These are phyloP conservation scores for Platycheirus rosarum DNA, from an alignment of 2,888 invertebrate species.

Conservation along the genomic window DNA sequence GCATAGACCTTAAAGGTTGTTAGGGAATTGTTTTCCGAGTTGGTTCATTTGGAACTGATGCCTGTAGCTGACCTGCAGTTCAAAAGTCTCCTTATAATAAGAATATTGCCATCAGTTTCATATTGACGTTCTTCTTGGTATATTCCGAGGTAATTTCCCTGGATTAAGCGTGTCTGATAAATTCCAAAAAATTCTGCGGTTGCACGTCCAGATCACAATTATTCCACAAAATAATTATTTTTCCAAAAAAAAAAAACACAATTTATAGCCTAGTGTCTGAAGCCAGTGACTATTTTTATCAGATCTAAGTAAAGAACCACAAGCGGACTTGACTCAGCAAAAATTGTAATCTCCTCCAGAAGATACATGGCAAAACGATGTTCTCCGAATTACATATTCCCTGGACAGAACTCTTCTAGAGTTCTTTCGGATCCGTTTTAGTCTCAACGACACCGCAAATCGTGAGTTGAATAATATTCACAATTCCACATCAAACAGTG, in stretches of 20 bases:
- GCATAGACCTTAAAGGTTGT: too few relatives aligned
- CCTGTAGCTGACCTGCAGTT: too few relatives aligned
- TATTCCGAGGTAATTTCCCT: too few relatives aligned
- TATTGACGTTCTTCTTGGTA: too few relatives aligned
- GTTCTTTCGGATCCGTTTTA: slow-evolving; percentile 1
- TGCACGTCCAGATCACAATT: too few relatives aligned
- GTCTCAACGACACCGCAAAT: neutral
- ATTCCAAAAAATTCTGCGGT: too few relatives aligned
- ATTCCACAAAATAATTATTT: too few relatives aligned
- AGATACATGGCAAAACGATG: neutral
- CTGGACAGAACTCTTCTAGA: neutral
- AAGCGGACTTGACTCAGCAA: slow-evolving; percentile 2
- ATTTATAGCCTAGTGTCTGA: neutral
- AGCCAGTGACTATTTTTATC: slow-evolving; percentile 2
- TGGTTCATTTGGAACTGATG: too few relatives aligned
- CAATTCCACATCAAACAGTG: neutral
- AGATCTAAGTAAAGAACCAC: slow-evolving; percentile 1
- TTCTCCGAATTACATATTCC: neutral
- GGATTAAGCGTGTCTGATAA: too few relatives aligned
- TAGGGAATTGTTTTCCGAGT: too few relatives aligned
- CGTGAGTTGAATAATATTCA: slow-evolving; percentile 26
- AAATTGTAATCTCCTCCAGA: neutral
- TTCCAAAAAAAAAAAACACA: neutral
- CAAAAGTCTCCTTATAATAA: too few relatives aligned
- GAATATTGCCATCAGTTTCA: too few relatives aligned